Evolutionary conservation across 2,888 invertebrate species (phyloP), one percentile per base, ranked within the genome.

Genomic region (Sphecodes monilicornis): DNA sequence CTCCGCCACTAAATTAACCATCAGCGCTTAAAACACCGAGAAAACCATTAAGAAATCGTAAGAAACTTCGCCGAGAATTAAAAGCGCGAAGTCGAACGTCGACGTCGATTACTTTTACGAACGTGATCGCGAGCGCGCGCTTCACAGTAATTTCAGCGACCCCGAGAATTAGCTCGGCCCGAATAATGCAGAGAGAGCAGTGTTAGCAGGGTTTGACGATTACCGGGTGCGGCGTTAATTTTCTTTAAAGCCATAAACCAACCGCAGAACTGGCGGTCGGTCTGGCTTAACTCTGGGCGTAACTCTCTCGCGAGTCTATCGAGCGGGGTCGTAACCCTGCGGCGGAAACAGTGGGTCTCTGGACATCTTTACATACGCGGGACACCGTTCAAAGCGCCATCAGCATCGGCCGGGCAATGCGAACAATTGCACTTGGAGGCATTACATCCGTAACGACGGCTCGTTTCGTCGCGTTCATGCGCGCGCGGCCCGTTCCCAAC

Each of bases 361-460:
- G 70, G 76, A 73, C 54, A 82, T 82, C 82, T 82, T 82, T 82
- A 81, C 72, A 57, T 41, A 32, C 78, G 26, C 22, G 76, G 46
- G 29, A 41, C 32, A 60, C n/a, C 50, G 66, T 79, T 78, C 74
- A 50, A 71, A 70, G 66, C 70, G 57, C 54, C 41, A 74, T 60
- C 70, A 18, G 32, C 36, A 43, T 39, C 43, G 22, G 26, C 32
- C 54, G 60, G 60, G 66, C 57, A 78, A 82, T 76, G 68, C 71
- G 80, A 80, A 85, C 85, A 84, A 84, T 86, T 81, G 80, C 78
- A 41, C 64, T 78, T 36, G 57, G 75, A 80, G 69, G 80, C 77
- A 60, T 76, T 79, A 69, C 79, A 36, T 78, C 26, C 70, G 79
- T 79, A 69, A 50, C 66, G 43, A 11, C 29, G 32, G 57, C 76